These are phyloP conservation scores for Rhorus exstirpatorius DNA, from an alignment of 2,888 invertebrate species.

Conservation along the genomic window DNA sequence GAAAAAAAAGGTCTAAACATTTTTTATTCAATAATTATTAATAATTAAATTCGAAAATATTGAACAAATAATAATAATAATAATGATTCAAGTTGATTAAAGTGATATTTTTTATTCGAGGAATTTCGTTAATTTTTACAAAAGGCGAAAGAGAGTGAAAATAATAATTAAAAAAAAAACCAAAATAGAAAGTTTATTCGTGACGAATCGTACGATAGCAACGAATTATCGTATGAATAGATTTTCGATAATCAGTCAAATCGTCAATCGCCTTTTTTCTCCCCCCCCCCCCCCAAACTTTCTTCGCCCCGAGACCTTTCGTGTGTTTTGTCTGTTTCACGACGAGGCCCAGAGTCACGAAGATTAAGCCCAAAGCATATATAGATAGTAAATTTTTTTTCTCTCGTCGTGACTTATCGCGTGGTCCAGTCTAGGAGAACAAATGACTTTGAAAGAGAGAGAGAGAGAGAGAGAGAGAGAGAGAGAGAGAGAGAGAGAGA, in stretches of 20 bases:
- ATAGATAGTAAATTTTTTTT: conserved; percentile 41
- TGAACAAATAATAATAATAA: too few species aligned
- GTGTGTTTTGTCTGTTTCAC: conserved; percentile 22
- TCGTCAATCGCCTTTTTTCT: conserved; percentile 2
- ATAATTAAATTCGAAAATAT: too few species aligned
- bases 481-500: too few species aligned
- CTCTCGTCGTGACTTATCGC: conserved; percentile 61
- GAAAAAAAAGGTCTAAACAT: too few species aligned
- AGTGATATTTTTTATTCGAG: too few species aligned
- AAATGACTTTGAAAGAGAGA: too few species aligned
- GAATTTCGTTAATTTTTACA: conserved; percentile 15
- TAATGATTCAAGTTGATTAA: background rate
- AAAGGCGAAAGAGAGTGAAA: too few species aligned
- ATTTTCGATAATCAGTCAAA: conserved; percentile 52
- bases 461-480: too few species aligned
- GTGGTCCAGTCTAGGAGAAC: conserved; percentile 50
- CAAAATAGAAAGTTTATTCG: conserved; percentile 38
- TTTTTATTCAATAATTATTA: too few species aligned
- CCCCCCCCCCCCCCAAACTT: conserved; percentile 35
- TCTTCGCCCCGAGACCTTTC: conserved; percentile 57
- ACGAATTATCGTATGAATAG: conserved; percentile 38
- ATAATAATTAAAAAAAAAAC: background rate
- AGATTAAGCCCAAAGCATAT: conserved; percentile 22
- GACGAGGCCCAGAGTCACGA: conserved; percentile 43
- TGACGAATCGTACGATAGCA: conserved; percentile 27